Conservation (phyloP, 2,888 invertebrate species). For the Chalcis sispes region DNA sequence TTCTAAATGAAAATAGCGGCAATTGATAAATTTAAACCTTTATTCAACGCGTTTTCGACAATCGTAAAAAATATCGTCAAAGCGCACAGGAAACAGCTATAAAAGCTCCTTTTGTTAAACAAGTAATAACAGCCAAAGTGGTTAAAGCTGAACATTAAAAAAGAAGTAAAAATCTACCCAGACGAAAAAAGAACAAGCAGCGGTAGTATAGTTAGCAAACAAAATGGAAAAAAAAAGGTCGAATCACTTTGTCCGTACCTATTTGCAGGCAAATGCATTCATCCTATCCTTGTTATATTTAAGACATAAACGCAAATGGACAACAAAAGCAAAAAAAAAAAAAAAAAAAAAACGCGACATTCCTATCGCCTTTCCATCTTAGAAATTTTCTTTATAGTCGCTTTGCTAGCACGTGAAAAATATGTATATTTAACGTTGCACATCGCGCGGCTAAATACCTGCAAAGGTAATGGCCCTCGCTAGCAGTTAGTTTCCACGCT, state of each 20-base stretch:
- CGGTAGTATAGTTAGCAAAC: background rate
- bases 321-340: slow-evolving; percentile 6
- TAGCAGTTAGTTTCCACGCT: slow-evolving; percentile 4
- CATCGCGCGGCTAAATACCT: slow-evolving; percentile 23
- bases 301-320: slow-evolving; percentile 2
- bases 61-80: too few species aligned
- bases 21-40: too few species aligned
- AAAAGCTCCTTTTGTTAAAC: too few species aligned
- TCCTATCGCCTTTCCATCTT: slow-evolving; percentile 51
- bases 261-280: slow-evolving; percentile 36
- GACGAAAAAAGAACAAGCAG: slow-evolving; percentile 21
- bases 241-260: slow-evolving; percentile 23
- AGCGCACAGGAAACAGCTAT: too few species aligned
- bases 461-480: slow-evolving; percentile 37
- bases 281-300: slow-evolving; percentile 56
- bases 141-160: slow-evolving; percentile 49
- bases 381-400: slow-evolving; percentile 5
- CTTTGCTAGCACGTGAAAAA: slow-evolving; percentile 5
- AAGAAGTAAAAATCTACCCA: slow-evolving; percentile 9
- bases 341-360: slow-evolving; percentile 41
- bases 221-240: slow-evolving; percentile 17
- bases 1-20: too few species aligned
- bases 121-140: too few species aligned
- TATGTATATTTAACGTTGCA: background rate
- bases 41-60: too few species aligned